Evolutionary conservation across 64 coral and sea anemone species (phyloP), one percentile per base, ranked within the genome.

Genomic region (Stylophora pistillata): DNA sequence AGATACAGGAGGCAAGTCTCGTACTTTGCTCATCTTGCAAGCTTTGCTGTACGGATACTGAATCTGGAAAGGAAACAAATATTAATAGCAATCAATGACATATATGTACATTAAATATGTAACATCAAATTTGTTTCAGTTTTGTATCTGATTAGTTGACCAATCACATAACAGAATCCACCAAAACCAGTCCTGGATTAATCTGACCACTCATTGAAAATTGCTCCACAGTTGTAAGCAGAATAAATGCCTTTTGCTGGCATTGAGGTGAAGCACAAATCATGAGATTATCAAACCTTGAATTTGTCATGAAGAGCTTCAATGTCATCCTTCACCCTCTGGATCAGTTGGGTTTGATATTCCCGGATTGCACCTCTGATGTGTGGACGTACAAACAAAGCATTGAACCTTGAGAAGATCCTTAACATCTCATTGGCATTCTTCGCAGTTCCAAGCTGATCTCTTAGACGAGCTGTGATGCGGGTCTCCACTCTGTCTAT

Each of bases 361-460:
- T 98, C 96, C 52, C 96, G 93, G 72, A 98, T 98, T 15, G 96
- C 96, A 72, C 93, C 96, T 87, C 93, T 60, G 53, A 98, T 98
- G 77, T 98, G 96, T 15, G 96, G 96, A 15, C 93, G 93, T 58
- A 98, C 93, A 87, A 95, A 98, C 93, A 98, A 32, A n/a, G 93
- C 96, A 92, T 98, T 95, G 59, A 98, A 98, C 20, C 96, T 88
- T 21, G 96, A 95, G 72, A 98, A 98, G 76, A 98, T 95, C 47
- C 96, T 87, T 63, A 98, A 98, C 96, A 98, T 98, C 89, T 98
- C 96, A 85, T 94, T 92, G n/a, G 96, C 96, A 91, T 98, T 98
- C 86, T 98, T 98, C 14, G 96, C 96, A 77, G 90, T 98, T 92
- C 96, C 96, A 16, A 98, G 84, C 76, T 95, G 93, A 71, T 98